phyloP scores from a whole-genome alignment of 2,888 invertebrate genomes.

The Chalcis sispes region DNA sequence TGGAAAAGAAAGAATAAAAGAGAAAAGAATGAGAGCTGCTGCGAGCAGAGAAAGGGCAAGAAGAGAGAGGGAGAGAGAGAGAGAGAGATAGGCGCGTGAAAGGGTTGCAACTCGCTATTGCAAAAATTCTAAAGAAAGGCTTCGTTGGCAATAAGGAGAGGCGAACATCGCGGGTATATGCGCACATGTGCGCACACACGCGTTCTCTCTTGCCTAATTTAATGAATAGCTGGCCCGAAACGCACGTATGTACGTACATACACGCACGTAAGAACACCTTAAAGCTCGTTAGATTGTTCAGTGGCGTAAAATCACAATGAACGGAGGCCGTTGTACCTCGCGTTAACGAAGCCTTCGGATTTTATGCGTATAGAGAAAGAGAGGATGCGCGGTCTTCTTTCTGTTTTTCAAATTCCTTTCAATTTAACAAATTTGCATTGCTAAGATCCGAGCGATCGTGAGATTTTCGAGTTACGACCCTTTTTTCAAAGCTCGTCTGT shows the following conservation, averaged over 20 bases:
- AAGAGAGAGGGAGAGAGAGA: background rate
- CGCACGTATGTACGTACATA: background rate
- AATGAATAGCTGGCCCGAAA: constrained; percentile 19
- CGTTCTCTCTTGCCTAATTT: constrained; percentile 18
- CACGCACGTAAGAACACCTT: background rate
- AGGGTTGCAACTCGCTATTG: background rate
- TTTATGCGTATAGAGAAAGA: background rate
- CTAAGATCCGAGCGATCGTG: too few relatives aligned
- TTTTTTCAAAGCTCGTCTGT: too few relatives aligned
- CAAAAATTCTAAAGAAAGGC: background rate
- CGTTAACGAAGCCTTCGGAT: constrained; percentile 3
- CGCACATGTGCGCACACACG: too few relatives aligned
- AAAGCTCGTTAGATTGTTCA: constrained; percentile 26
- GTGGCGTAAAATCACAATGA: constrained; percentile 16
- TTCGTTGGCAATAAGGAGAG: background rate
- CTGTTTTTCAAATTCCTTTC: too few relatives aligned
- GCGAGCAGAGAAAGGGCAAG: background rate
- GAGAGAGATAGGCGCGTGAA: background rate
- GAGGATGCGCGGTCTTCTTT: too few relatives aligned
- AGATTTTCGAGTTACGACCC: too few relatives aligned
- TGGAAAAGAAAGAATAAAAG: background rate
- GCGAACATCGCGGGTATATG: background rate
- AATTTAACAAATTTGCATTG: too few relatives aligned
- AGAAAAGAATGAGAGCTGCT: constrained; percentile 3
- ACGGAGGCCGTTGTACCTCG: constrained; percentile 1